These are phyloP conservation scores for Chlorodrepanis virens DNA, from an alignment of 2,113 vertebrate species.

Conservation along the genomic window DNA sequence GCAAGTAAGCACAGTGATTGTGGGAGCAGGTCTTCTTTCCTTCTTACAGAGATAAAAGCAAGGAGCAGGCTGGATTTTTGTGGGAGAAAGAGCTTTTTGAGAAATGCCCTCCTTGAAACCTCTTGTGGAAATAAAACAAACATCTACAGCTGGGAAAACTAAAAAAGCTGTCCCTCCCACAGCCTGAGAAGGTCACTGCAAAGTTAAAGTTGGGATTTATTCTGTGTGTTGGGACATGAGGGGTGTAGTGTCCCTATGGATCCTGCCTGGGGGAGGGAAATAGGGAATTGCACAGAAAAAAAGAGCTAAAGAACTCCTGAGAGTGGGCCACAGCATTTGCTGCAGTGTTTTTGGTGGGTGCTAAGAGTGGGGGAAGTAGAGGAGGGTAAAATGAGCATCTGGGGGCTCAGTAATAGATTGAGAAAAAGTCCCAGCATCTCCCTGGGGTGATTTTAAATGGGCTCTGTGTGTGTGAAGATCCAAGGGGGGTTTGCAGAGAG, in stretches of 20 bases:
- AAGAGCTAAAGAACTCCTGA: not conserved
- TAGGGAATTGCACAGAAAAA: not conserved
- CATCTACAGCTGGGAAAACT: not conserved
- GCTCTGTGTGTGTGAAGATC: not conserved
- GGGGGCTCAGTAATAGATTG: not conserved
- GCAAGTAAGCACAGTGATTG: not conserved
- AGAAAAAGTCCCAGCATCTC: not conserved
- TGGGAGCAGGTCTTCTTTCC: not conserved
- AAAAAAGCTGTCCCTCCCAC: not conserved
- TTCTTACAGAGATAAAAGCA: slow-evolving; percentile 8
- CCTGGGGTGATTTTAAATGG: not conserved
- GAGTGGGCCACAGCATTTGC: not conserved
- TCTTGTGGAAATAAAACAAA: not conserved
- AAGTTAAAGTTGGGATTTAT: not conserved
- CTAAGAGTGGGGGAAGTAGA: not conserved
- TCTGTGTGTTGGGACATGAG: not conserved
- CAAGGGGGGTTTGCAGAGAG: not conserved
- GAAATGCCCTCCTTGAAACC: not conserved
- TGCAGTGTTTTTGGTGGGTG: not conserved
- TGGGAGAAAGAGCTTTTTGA: not conserved
- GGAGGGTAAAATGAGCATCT: not conserved
- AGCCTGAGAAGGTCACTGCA: not conserved
- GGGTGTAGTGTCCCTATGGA: not conserved
- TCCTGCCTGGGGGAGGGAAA: not conserved
- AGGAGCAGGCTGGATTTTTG: not conserved